phyloP scores from a whole-genome alignment of 2,113 vertebrate species.

The Brachionichthys hirsutus region DNA sequence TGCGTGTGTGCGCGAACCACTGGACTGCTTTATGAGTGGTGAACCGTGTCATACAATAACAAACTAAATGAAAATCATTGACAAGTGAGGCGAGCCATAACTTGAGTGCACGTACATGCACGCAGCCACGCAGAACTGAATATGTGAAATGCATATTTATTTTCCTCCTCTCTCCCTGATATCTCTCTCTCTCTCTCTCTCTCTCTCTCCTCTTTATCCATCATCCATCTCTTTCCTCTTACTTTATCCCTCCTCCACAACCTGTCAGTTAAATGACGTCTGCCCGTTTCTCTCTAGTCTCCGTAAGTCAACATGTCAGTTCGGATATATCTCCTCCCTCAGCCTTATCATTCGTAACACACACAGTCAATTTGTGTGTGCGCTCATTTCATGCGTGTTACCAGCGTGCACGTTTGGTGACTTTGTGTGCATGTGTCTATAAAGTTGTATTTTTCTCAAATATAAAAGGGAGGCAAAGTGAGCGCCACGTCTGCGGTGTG shows the following conservation, averaged over 20 bases:
- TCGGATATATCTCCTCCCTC: conserved; percentile 15
- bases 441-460: neutral
- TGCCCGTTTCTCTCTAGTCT: conserved; percentile 50
- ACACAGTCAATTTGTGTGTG: conserved; percentile 4
- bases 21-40: conserved; percentile 34
- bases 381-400: neutral
- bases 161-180: neutral
- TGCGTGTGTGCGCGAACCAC: conserved; percentile 18
- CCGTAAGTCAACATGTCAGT: conserved; percentile 52
- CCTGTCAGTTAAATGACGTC: conserved; percentile 28
- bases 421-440: neutral
- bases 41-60: conserved; percentile 51
- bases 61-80: conserved; percentile 62
- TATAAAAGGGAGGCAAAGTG: no score
- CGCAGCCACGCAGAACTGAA: conserved; percentile 42
- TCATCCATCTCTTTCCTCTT: conserved; percentile 15
- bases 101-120: conserved; percentile 11
- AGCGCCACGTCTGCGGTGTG: no score
- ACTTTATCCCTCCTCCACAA: conserved; percentile 19
- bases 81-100: conserved; percentile 51
- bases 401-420: neutral
- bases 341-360: neutral
- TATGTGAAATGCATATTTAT: conserved; percentile 49
- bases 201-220: conserved; percentile 4
- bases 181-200: neutral